Evolutionary conservation across 2,797 vertebrate species (phyloP).

Genomic region (Betta splendens): DNA sequence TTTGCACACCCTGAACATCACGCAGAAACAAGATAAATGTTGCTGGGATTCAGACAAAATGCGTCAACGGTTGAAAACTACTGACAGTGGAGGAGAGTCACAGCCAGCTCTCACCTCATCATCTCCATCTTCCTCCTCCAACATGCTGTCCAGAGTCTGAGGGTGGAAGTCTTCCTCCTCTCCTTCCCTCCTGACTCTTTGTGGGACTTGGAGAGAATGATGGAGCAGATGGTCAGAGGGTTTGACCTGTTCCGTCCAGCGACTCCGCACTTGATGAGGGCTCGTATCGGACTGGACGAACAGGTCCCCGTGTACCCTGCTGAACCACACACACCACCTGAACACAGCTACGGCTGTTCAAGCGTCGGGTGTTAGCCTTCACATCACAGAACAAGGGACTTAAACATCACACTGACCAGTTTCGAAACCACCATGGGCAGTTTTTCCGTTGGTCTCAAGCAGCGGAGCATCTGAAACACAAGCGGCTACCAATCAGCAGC

Average conservation of each 20-base stretch:
- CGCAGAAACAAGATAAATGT: no score
- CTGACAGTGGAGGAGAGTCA: no score
- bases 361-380: no score
- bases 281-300: conserved; percentile 12
- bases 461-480: conserved; percentile 59
- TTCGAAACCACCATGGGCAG: conserved; percentile 88
- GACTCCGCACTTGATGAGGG: conserved; percentile 68
- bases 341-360: conserved; percentile 10
- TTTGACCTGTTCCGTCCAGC: conserved; percentile 83
- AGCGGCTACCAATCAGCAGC: no score
- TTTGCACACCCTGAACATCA: conserved; percentile 41
- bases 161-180: conserved; percentile 73
- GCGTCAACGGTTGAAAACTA: no score
- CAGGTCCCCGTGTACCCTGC: conserved; percentile 31
- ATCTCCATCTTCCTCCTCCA: conserved; percentile 60
- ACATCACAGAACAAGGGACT: no score
- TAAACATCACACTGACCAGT: conserved; percentile 74
- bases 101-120: conserved; percentile 20
- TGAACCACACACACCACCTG: conserved; percentile 1
- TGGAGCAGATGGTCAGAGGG: conserved; percentile 76
- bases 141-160: conserved; percentile 77
- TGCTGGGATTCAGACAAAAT: no score
- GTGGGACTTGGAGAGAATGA: conserved; percentile 75
- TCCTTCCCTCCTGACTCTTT: conserved; percentile 37
- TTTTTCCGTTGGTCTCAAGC: conserved; percentile 86